phyloP scores from a whole-genome alignment of 2,797 vertebrate species.

The Anas capensis region DNA sequence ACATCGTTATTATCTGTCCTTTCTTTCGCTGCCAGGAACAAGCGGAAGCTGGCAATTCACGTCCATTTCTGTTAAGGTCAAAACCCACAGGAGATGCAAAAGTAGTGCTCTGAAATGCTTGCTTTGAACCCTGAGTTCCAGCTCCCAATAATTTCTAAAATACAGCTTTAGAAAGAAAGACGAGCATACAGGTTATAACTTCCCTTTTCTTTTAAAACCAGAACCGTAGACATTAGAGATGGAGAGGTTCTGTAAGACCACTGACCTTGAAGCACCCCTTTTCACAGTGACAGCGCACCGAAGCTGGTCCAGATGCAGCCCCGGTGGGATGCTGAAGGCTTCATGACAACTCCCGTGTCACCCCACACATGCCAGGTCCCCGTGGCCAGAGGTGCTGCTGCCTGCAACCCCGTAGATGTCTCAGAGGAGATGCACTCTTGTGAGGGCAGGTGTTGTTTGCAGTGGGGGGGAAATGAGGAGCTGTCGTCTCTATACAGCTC shows the following conservation, averaged over 20 bases:
- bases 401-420: not conserved
- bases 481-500: not conserved
- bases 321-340: not conserved
- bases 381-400: fast-evolving
- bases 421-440: not conserved
- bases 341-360: not conserved
- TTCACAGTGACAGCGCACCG: fast-evolving
- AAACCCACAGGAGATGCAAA: not conserved
- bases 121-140: not conserved
- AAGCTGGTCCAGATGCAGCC: not conserved
- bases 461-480: not conserved
- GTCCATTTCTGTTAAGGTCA: not conserved
- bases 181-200: fast-evolving
- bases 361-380: not conserved
- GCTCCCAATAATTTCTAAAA: not conserved
- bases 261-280: not conserved
- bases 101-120: not conserved
- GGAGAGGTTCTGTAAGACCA: not conserved
- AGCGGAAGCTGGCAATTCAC: not conserved
- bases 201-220: not conserved
- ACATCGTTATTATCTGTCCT: not conserved
- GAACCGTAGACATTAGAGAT: not conserved
- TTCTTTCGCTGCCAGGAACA: not conserved
- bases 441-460: fast-evolving
- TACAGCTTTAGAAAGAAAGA: not conserved